Evolutionary conservation across 2,888 invertebrate species (phyloP).

Genomic region (Drosophila incognita): DNA sequence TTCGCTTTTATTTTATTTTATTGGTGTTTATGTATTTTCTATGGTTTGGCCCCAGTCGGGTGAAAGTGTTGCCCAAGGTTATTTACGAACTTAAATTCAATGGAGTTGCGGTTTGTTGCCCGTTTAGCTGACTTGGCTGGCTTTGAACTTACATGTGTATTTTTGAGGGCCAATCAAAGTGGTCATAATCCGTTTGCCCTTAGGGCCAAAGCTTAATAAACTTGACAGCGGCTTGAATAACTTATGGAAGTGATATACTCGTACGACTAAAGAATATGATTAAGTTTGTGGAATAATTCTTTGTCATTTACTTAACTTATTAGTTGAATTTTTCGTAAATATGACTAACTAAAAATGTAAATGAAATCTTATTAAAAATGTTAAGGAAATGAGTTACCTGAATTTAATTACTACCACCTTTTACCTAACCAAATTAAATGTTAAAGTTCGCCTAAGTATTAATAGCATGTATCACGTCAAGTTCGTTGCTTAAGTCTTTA

Average conservation of each 20-base stretch:
- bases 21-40: slow-evolving; percentile 6
- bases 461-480: slow-evolving; percentile 6
- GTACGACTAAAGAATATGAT: slow-evolving; percentile 2
- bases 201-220: slow-evolving; percentile 42
- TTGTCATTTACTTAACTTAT: background rate
- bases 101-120: slow-evolving; percentile 22
- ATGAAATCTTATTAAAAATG: background rate
- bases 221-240: slow-evolving; percentile 31
- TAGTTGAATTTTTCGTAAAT: background rate
- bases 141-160: slow-evolving; percentile 51
- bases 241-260: slow-evolving; percentile 11
- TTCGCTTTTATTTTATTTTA: background rate
- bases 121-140: slow-evolving; percentile 46
- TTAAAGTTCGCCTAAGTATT: background rate
- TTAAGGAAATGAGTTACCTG: background rate
- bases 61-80: slow-evolving; percentile 70
- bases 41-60: slow-evolving; percentile 34
- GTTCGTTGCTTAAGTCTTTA: slow-evolving; percentile 46
- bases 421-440: background rate
- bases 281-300: slow-evolving; percentile 9
- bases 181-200: slow-evolving; percentile 45
- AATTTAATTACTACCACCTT: background rate
- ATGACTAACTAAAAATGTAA: background rate
- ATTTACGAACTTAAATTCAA: slow-evolving; percentile 37
- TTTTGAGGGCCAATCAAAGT: slow-evolving; percentile 36